phyloP scores from a whole-genome alignment of 2,113 vertebrate genomes.

The Bettongia penicillata region DNA sequence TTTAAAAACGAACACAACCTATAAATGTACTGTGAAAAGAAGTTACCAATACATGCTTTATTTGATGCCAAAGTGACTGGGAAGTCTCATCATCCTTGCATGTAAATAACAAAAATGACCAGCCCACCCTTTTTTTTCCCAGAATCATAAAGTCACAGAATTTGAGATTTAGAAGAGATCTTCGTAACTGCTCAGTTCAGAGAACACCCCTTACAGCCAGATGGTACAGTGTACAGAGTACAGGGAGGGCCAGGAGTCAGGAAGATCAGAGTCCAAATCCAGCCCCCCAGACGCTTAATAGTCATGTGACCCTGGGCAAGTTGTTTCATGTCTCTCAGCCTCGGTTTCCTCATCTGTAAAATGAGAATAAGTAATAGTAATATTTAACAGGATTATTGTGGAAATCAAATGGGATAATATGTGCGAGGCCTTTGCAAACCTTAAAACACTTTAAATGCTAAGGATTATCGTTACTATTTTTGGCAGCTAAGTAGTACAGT shows the following conservation, averaged over 20 bases:
- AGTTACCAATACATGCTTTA: background rate
- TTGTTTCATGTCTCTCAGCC: too few relatives aligned
- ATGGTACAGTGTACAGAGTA: background rate
- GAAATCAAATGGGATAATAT: too few relatives aligned
- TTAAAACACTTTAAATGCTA: too few relatives aligned
- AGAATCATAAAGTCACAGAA: background rate
- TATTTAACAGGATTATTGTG: too few relatives aligned
- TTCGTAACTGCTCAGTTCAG: background rate
- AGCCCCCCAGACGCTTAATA: background rate
- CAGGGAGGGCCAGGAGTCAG: background rate
- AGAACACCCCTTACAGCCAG: background rate
- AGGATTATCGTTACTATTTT: too few relatives aligned
- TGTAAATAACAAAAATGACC: background rate
- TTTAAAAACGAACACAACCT: background rate
- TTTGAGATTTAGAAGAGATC: background rate
- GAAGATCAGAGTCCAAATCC: background rate
- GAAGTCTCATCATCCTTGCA: conserved; percentile 5
- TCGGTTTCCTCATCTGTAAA: too few relatives aligned
- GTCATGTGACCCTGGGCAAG: background rate
- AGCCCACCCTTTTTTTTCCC: background rate
- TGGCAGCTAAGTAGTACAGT: too few relatives aligned
- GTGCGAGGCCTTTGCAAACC: too few relatives aligned
- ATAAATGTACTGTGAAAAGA: background rate
- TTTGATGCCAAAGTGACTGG: conserved; percentile 6
- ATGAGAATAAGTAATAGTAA: too few relatives aligned